Evolutionary conservation across 2,797 vertebrate genomes (phyloP), one percentile per base, ranked within the genome.

Genomic region (Microctenopoma steveboyesi): DNA sequence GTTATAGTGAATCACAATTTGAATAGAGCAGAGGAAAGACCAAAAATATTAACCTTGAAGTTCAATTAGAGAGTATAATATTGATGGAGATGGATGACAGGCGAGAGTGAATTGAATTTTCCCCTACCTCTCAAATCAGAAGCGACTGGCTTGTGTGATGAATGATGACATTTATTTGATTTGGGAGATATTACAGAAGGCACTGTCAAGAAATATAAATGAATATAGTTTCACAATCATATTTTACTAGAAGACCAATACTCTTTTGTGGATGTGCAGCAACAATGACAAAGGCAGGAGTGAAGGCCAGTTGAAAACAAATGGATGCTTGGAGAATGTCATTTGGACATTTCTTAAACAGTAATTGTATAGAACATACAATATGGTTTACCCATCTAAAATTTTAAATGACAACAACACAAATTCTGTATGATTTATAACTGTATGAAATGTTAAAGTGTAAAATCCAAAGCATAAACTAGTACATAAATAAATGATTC

Each of bases 121-220:
- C 70, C 65, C 76, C 69, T 76, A 72, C 76, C 74, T 83, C 69
- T 83, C 49, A 81, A 84, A 89, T 89, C 77, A 83, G 88, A 90
- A 69, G 75, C 88, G 78, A 88, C 88, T 76, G 68, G 64, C 56
- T 71, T 70, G 14, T 79, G 67, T 91, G 88, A 92, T 91, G 83
- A 89, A 93, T 91, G 88, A 62, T 88, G 88, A 83, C 87, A 83
- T 92, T 93, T 90, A 93, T 94, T 91, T 89, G 83, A 92, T 94
- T 91, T 91, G 72, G 86, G 86, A 81, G 80, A 90, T 92, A 93
- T 93, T 91, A 90, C 82, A 80, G 83, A 70, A 86, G 88, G 81
- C 84, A 77, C 87, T 92, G 90, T 91, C 90, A 86, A 82, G 83
- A 88, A 83, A 93, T 92, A 94, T 89, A 92, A 94, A 94, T 93